Percentiles rank a stretch among this genome's conserved stretches.
phyloP scores from a whole-genome alignment of 2,113 vertebrate species.

The Bos taurus region DNA sequence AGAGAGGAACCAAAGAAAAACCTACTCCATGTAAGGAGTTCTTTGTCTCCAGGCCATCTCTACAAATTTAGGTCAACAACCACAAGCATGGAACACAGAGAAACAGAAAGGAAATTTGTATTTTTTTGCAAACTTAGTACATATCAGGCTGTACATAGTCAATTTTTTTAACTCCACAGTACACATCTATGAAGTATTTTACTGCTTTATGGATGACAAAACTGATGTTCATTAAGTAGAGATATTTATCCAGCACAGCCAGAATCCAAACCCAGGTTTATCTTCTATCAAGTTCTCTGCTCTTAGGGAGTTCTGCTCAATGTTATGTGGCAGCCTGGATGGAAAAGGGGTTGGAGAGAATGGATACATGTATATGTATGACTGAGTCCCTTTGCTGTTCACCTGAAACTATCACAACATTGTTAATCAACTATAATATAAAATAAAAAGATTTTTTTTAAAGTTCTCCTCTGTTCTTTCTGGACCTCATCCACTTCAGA shows the following conservation, averaged over 20 bases:
- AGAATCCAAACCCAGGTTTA: not conserved
- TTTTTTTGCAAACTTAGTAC: not conserved
- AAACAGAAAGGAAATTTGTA: not conserved
- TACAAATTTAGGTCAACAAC: not conserved
- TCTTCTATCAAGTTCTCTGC: not conserved
- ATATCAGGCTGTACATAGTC: not conserved
- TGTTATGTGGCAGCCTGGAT: not conserved
- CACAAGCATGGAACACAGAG: not conserved
- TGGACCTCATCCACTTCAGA: not conserved
- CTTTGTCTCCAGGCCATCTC: not conserved
- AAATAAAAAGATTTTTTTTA: not conserved
- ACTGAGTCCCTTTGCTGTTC: not conserved
- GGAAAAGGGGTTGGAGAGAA: not conserved
- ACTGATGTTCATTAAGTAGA: not conserved
- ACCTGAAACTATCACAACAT: not conserved
- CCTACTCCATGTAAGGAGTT: not conserved
- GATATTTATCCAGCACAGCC: not conserved
- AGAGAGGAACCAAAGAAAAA: not conserved
- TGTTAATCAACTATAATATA: not conserved
- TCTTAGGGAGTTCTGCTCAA: not conserved
- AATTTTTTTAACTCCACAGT: not conserved
- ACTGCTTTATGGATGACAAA: not conserved
- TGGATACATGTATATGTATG: not conserved
- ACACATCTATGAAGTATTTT: not conserved
- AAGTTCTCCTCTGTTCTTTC: not conserved